Conservation (phyloP, 2,113 vertebrate genomes). For the Labrus mixtus region DNA sequence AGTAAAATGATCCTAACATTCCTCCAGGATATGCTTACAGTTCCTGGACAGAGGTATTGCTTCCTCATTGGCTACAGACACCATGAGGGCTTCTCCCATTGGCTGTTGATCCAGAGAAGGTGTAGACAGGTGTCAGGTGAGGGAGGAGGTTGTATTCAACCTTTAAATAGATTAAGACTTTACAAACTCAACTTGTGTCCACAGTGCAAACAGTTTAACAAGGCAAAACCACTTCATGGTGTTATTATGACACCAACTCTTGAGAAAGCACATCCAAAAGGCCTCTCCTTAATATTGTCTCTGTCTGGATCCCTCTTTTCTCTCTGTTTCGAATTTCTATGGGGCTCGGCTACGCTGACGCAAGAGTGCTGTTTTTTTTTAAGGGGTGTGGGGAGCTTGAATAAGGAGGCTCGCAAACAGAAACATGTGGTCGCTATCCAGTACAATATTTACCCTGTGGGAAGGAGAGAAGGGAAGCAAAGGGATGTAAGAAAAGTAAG, state of each 20-base stretch:
- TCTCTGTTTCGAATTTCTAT: conserved; percentile 34
- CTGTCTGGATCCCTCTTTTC: conserved; percentile 9
- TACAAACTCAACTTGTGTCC: not conserved
- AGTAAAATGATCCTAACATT: not conserved
- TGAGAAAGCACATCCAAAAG: conserved; percentile 13
- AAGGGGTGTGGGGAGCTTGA: conserved; percentile 68
- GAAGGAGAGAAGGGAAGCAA: conserved; percentile 23
- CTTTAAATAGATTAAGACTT: conserved; percentile 10
- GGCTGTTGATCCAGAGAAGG: not conserved
- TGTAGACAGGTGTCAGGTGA: conserved; percentile 18
- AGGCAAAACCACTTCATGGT: conserved; percentile 8
- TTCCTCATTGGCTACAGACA: conserved; percentile 16
- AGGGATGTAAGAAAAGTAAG: conserved; percentile 19
- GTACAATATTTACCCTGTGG: conserved; percentile 54
- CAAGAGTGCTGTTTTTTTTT: conserved; percentile 53
- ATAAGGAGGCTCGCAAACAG: conserved; percentile 62
- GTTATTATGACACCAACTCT: not conserved
- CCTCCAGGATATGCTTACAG: not conserved
- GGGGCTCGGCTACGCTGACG: conserved; percentile 47
- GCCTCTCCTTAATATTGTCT: conserved; percentile 26
- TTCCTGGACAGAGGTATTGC: conserved; percentile 15
- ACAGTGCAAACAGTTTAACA: not conserved
- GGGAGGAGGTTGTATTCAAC: not conserved
- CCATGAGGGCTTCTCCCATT: conserved; percentile 21
- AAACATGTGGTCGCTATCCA: conserved; percentile 69